Evolutionary conservation across 2,113 vertebrate genomes (phyloP).

Genomic region (Turdus rufiventris): DNA sequence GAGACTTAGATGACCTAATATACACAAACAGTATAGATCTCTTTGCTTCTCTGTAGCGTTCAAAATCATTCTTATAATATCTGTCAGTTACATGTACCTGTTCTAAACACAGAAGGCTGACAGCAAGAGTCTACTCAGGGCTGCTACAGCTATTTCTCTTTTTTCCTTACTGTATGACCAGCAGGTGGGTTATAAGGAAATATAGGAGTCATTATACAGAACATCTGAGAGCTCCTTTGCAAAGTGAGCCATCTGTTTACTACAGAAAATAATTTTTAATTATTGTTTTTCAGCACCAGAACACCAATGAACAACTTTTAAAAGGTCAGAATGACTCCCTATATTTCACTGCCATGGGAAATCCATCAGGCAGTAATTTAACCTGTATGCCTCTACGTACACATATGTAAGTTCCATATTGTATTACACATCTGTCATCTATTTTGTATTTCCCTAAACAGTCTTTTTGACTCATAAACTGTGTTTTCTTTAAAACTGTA

Average conservation of each 20-base stretch:
- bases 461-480: constrained; percentile 22
- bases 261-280: constrained; percentile 15
- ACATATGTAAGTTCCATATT: background rate
- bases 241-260: constrained; percentile 27
- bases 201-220: background rate
- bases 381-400: background rate
- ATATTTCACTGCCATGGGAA: background rate
- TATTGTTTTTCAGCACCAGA: background rate
- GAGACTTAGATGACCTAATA: background rate
- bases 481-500: constrained; percentile 10
- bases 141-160: background rate
- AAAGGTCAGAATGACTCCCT: constrained; percentile 1
- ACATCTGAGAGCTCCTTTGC: background rate
- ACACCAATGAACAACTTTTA: background rate
- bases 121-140: background rate
- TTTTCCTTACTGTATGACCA: background rate
- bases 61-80: background rate
- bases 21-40: background rate
- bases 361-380: constrained; percentile 31
- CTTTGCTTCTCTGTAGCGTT: background rate
- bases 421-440: constrained; percentile 24
- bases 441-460: constrained; percentile 28
- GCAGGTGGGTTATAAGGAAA: background rate
- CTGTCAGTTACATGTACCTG: background rate
- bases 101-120: background rate